Percentiles rank a stretch among this genome's conserved stretches.
These are phyloP conservation scores for Oceanites oceanicus DNA, from an alignment of 2,113 vertebrate genomes.

Conservation along the genomic window DNA sequence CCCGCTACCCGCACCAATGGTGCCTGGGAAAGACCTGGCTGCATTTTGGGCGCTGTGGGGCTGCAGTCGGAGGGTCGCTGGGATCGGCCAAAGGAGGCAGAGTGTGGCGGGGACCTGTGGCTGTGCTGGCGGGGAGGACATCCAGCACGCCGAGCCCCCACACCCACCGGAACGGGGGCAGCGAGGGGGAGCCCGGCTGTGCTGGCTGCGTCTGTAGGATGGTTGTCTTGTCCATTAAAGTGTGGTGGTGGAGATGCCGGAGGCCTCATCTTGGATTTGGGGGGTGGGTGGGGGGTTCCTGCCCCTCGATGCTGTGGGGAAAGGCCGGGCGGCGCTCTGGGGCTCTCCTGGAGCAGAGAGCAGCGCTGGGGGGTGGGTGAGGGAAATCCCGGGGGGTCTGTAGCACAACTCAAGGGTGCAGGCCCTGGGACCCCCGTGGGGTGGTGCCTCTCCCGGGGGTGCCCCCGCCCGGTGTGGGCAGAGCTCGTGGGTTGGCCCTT, in stretches of 20 bases:
- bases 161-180: rapidly evolving
- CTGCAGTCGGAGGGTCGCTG: rapidly evolving
- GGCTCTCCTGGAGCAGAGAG: neutral
- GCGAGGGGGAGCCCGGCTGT: rapidly evolving
- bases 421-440: neutral
- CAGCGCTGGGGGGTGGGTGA: neutral
- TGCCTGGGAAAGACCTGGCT: rapidly evolving
- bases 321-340: rapidly evolving
- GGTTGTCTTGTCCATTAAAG: neutral
- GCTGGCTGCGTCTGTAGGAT: rapidly evolving
- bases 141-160: rapidly evolving
- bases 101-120: rapidly evolving
- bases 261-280: neutral
- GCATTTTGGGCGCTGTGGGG: rapidly evolving
- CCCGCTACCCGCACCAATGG: rapidly evolving
- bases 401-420: neutral
- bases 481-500: neutral
- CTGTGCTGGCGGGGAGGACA: rapidly evolving
- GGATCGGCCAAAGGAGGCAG: neutral
- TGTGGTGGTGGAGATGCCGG: rapidly evolving
- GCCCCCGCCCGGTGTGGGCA: neutral
- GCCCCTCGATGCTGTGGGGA: rapidly evolving
- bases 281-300: neutral
- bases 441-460: neutral
- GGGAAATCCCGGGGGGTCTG: no score